Evolutionary conservation across 2,113 vertebrate genomes (phyloP), one percentile per base, ranked within the genome.

Genomic region (Perca fluviatilis): DNA sequence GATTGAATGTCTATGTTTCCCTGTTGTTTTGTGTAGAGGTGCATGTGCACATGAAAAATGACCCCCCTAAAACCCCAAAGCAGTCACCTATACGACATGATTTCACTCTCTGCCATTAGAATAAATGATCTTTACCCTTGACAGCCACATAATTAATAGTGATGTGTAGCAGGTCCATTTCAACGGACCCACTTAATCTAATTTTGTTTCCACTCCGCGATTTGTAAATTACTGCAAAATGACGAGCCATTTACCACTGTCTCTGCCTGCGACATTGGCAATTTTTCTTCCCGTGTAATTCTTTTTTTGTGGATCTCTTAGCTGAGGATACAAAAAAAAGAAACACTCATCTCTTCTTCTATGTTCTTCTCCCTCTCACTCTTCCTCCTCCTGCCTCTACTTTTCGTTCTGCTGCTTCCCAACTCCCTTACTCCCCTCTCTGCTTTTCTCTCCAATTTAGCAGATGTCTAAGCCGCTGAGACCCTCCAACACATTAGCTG

Each of bases 171-270:
- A 91, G 92, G 94, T 94, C 93, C 93, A 93, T 94, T 95, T 96
- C 92, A 94, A 93, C 89, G 62, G 85, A 92, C 85, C 93, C 92
- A 93, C 93, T 95, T 95, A 95, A 96, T 96, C 95, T 95, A 94
- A 96, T 95, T 95, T 95, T 94, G 93, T 96, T 95, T 95, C 95
- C 93, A 94, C 92, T 95, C 89, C 14, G 82, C 92, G 95, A 95
- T 96, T 95, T 95, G 94, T 95, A 96, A 96, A 96, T 95, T 94
- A 95, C 94, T 90, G 90, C 90, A 93, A 93, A 95, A 95, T 92
- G 93, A 95, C 84, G 91, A 91, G 27, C 86, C 95, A 95, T 96
- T 96, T 95, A 94, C 94, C 93, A 95, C 92, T 93, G 94, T 95
- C 95, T 88, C 90, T 80, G 86, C 77, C 87, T 58, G 75, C 75